Evolutionary conservation across 2,113 vertebrate species (phyloP), one percentile per base, ranked within the genome.

Genomic region (Saccopteryx bilineata): DNA sequence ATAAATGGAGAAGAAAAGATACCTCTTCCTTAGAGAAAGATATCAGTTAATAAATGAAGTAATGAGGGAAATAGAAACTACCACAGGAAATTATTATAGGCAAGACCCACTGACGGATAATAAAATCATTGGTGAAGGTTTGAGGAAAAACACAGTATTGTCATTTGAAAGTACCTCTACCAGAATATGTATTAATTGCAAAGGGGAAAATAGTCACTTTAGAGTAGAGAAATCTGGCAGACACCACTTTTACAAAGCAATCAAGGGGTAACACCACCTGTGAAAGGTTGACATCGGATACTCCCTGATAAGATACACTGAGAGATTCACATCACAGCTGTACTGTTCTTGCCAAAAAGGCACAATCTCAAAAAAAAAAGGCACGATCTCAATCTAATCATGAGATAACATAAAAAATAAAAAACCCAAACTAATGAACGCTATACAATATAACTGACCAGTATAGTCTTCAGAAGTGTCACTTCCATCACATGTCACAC

Each of bases 71-170:
- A 71, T 66, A 24, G 50, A 72, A 78, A 84, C 48, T 56, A 14
- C 7, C 21, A 83, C 26, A 83, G 21, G 21, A 83, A 72, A 58
- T 58, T 33, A 82, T 63, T 63, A 18, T 2, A 66, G 76, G 28
- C 9, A 81, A 63, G n/a, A 75, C 26, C 18, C 19, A 65, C 19
- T 33, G 54, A 91, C 26, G 14, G 31, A 26, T 58, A 39, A 18
- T 65, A 63, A 91, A 96, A 61, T 93, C 52, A 33, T 9, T 46
- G 46, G n/a, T 39, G 31, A 72, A 88, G 60, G 52, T 87, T 61
- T 79, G n/a, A 68, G n/a, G 17, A 85, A n/a, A 80, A 93, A 58
- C 9, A 72, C 4, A 80, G n/a, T 75, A 46, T 71, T 21, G 85
- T 33, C 79, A 23, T 39, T 48, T 78, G 7, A 90, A 87, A 39